These are phyloP conservation scores for Cerastis rubricosa DNA, from an alignment of 2,888 invertebrate species.

Conservation along the genomic window DNA sequence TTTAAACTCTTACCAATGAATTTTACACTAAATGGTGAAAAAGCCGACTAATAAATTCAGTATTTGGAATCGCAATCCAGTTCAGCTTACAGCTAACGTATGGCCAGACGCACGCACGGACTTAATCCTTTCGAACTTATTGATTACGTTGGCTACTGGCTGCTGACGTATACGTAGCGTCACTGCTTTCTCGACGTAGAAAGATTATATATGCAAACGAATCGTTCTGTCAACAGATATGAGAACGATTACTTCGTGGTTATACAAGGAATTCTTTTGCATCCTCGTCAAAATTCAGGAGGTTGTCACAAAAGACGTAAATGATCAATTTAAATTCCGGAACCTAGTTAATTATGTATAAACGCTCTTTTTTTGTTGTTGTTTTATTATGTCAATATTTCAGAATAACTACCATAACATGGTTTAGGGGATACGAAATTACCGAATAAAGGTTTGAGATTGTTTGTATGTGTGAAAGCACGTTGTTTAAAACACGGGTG, in stretches of 20 bases:
- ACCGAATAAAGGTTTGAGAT: too few relatives aligned
- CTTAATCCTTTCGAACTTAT: conserved; percentile 55
- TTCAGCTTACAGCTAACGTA: conserved; percentile 22
- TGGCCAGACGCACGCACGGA: conserved; percentile 24
- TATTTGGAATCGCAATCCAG: conserved; percentile 14
- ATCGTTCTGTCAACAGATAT: not conserved
- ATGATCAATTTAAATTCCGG: too few relatives aligned
- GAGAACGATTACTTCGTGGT: not conserved
- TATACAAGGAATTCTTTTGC: not conserved
- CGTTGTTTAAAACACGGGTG: too few relatives aligned
- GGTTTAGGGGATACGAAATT: too few relatives aligned
- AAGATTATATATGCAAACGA: conserved; percentile 22
- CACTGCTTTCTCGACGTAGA: conserved; percentile 39
- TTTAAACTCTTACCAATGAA: not conserved
- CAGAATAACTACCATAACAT: too few relatives aligned
- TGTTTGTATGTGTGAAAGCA: too few relatives aligned
- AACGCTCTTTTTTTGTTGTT: too few relatives aligned
- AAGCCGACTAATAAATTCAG: conserved; percentile 24
- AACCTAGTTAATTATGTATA: too few relatives aligned
- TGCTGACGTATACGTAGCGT: conserved; percentile 44
- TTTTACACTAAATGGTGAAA: not conserved
- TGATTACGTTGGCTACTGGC: conserved; percentile 30
- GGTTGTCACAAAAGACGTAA: too few relatives aligned
- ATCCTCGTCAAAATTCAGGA: too few relatives aligned
- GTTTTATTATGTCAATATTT: too few relatives aligned